Conservation (phyloP, 2,888 invertebrate species). For the Dasypolia templi region DNA sequence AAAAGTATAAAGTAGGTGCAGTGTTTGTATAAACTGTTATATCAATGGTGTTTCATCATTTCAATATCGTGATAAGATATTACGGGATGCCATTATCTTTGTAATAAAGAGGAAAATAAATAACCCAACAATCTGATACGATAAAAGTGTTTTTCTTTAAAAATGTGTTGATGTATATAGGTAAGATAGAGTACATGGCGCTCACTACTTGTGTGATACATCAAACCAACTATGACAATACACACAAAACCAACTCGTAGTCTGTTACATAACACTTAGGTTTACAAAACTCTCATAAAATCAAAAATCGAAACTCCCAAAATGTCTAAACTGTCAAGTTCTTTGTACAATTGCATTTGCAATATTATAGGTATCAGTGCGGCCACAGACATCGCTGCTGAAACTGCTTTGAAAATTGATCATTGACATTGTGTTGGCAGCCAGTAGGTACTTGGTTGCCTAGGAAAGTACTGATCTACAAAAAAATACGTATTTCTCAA, state of each 20-base stretch:
- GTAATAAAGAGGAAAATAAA: conserved; percentile 41
- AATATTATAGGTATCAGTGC: background rate
- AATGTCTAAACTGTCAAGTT: background rate
- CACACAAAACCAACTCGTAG: background rate
- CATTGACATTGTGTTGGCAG: too few relatives aligned
- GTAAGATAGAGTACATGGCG: too few relatives aligned
- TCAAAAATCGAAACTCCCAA: background rate
- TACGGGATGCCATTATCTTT: conserved; percentile 30
- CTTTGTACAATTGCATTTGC: background rate
- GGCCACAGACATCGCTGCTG: too few relatives aligned
- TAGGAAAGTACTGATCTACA: too few relatives aligned
- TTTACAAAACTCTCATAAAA: background rate
- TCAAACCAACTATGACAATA: background rate
- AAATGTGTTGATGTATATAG: background rate
- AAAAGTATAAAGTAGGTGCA: background rate
- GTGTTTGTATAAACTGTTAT: conserved; percentile 14
- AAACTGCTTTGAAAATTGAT: background rate
- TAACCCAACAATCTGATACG: conserved; percentile 24
- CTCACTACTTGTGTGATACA: background rate
- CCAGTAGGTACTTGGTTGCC: too few relatives aligned
- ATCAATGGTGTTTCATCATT: conserved; percentile 33
- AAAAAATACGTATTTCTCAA: too few relatives aligned
- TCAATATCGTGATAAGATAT: conserved; percentile 48
- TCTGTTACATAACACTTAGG: background rate
- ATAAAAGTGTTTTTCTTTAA: conserved; percentile 3